Conservation (phyloP, 2,888 invertebrate species). For the Spodoptera exigua region DNA sequence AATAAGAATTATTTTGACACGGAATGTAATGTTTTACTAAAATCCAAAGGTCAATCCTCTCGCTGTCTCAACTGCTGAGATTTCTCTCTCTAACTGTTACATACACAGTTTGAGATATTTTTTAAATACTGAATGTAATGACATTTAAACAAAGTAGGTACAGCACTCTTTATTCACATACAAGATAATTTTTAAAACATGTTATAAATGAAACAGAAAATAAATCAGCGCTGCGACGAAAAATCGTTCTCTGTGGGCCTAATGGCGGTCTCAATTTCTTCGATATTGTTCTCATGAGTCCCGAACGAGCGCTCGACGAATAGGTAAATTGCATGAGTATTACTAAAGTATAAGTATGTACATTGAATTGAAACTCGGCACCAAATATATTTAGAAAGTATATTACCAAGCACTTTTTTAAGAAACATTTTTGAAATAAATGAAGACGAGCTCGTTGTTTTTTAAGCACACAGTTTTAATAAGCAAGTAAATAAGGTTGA, state of each 20-base stretch:
- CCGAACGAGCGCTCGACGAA: slow-evolving; percentile 9
- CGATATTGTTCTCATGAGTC: slow-evolving; percentile 35
- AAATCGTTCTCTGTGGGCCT: slow-evolving; percentile 43
- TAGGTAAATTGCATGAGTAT: slow-evolving; percentile 2
- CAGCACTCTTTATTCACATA: neutral
- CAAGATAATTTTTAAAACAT: slow-evolving; percentile 13
- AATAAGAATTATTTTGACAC: too few species aligned
- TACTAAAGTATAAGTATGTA: neutral
- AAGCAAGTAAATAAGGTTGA: slow-evolving; percentile 28
- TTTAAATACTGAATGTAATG: slow-evolving; percentile 8
- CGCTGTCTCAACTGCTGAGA: slow-evolving; percentile 45
- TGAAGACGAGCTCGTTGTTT: slow-evolving; percentile 26
- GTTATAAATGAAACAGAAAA: slow-evolving; percentile 25
- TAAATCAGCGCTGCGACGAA: slow-evolving; percentile 47
- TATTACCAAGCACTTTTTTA: slow-evolving; percentile 4
- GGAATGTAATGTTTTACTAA: slow-evolving; percentile 20
- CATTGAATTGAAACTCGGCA: neutral
- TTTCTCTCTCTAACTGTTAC: slow-evolving; percentile 43
- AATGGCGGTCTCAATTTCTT: slow-evolving; percentile 54
- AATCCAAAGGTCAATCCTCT: slow-evolving; percentile 54
- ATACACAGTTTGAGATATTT: slow-evolving; percentile 38
- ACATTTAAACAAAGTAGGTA: neutral
- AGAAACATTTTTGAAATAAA: slow-evolving; percentile 16
- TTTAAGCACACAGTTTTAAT: slow-evolving; percentile 43
- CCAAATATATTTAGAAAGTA: slow-evolving; percentile 14